Conservation (phyloP, 2,113 vertebrate species). For the Notechis scutatus region DNA sequence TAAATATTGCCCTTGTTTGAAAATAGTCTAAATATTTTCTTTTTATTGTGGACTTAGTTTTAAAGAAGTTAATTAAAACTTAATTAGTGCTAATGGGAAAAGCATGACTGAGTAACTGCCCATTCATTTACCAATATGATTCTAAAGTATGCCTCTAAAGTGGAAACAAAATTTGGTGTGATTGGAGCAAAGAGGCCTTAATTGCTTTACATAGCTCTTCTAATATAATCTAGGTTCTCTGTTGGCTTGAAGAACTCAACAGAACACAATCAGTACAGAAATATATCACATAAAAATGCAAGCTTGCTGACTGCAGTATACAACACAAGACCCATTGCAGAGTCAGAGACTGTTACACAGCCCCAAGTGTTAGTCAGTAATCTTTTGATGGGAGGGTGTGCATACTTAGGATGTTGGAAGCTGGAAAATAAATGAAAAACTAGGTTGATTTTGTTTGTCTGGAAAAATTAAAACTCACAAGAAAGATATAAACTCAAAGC, state of each 20-base stretch:
- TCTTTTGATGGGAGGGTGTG: background rate
- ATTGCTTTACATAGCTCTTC: background rate
- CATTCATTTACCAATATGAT: constrained; percentile 26
- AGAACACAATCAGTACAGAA: constrained; percentile 42
- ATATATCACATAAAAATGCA: background rate
- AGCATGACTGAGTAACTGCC: constrained; percentile 22
- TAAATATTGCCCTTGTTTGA: background rate
- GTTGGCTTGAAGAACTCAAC: background rate
- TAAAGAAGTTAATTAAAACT: constrained; percentile 15
- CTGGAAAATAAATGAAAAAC: constrained; percentile 42
- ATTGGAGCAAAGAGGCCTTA: constrained; percentile 2
- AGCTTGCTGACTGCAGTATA: constrained; percentile 18
- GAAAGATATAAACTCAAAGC: background rate
- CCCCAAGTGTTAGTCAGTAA: background rate
- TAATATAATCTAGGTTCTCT: background rate
- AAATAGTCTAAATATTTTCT: background rate
- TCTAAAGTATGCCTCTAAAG: constrained; percentile 12
- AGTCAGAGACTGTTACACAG: background rate
- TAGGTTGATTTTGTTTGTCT: constrained; percentile 15
- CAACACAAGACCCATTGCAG: background rate
- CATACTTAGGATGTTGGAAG: constrained; percentile 46
- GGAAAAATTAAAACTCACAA: constrained; percentile 18
- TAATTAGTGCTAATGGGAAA: constrained; percentile 37
- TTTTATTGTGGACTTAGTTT: background rate
- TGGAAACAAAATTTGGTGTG: background rate